A percentile compares a stretch with the other conserved stretches of the same genome.
Evolutionary conservation across 1,140 invertebrate genomes (phyloP).

Genomic region (Diorhabda carinulata): DNA sequence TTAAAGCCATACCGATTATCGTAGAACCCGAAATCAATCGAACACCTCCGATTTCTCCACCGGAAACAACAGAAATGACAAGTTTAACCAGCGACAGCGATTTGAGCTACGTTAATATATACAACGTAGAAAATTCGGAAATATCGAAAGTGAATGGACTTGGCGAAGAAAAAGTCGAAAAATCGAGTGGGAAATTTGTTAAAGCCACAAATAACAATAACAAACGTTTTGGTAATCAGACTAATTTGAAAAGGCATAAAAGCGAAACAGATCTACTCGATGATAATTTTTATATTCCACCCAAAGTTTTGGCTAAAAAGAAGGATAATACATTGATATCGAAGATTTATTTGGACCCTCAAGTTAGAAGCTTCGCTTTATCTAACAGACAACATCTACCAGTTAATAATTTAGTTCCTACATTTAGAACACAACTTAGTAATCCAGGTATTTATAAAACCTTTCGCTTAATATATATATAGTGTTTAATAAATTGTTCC

Average conservation of each 20-base stretch:
- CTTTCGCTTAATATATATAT: not conserved
- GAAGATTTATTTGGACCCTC: slow-evolving; percentile 35
- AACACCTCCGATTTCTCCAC: not conserved
- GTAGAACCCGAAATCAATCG: not conserved
- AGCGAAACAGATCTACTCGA: slow-evolving; percentile 20
- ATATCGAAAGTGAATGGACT: not conserved
- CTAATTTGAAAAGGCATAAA: slow-evolving; percentile 3
- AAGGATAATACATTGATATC: slow-evolving; percentile 38
- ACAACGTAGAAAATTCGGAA: slow-evolving; percentile 33
- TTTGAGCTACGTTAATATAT: slow-evolving; percentile 37
- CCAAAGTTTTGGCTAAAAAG: slow-evolving; percentile 26
- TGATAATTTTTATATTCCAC: slow-evolving; percentile 21
- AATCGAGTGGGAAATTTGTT: slow-evolving; percentile 10
- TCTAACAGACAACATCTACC: slow-evolving; percentile 28
- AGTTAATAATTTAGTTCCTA: not conserved
- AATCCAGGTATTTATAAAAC: not conserved
- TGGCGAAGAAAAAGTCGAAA: not conserved
- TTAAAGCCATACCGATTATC: slow-evolving; percentile 6
- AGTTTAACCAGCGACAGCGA: slow-evolving; percentile 39
- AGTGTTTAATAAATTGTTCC: too few relatives aligned
- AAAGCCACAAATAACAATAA: slow-evolving; percentile 14
- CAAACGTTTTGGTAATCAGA: not conserved
- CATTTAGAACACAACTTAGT: not conserved
- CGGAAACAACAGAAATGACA: not conserved
- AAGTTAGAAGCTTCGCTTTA: slow-evolving; percentile 32